Base-by-base conservation (phyloP, 2,888 invertebrate species). In the Adelphocoris suturalis region DNA sequence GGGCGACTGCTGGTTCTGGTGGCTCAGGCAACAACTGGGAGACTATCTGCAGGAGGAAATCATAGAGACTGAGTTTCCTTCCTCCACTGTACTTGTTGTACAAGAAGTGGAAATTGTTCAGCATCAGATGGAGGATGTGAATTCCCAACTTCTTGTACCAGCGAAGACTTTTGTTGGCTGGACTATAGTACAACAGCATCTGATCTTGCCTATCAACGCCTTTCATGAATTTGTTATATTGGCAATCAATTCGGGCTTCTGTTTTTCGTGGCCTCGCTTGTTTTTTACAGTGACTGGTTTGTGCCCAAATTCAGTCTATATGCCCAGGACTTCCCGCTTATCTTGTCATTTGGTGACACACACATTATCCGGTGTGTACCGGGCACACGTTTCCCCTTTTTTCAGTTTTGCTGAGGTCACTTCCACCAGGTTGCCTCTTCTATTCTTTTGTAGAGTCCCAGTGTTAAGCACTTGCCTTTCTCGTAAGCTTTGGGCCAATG, bases 161-260 rank as follows among this genome's bases (percentile, higher is more conserved):
- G 12, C 55, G 19, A 19, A 84, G 28, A 23, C 47, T 52, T 84
- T 84, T 84, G 14, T 52, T 52, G 9, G 16, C 84, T 16, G 23
- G 16, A n/a, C n/a, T 16, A 55, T 90, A 91, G n/a, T 91, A 91
- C 16, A 86, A 78, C 55, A 91, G 5, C 86, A 90, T 90, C 28
- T 91, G 91, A 57, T 88, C 91, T 76, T 75, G 55, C 27, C 46
- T 48, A 48, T 91, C 86, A 57, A 89, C 85, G 47, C 90, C 89
- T 11, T 48, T 88, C 90, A 91, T 88, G 52, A 46, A 55, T 52
- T 89, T 81, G 46, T 82, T 82, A 23, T 82, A 82, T 48, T 82
- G 37, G 78, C 68, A 1, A 91, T 52, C n/a, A 78, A 86, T 13
- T 55, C 28, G 5, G 27, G 91, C 68, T 90, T 91, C 46, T 78